A percentile compares a stretch with the other conserved stretches of the same genome.
These are phyloP conservation scores for Pristionchus japonicus DNA, from an alignment of 2,888 invertebrate genomes.

Conservation along the genomic window DNA sequence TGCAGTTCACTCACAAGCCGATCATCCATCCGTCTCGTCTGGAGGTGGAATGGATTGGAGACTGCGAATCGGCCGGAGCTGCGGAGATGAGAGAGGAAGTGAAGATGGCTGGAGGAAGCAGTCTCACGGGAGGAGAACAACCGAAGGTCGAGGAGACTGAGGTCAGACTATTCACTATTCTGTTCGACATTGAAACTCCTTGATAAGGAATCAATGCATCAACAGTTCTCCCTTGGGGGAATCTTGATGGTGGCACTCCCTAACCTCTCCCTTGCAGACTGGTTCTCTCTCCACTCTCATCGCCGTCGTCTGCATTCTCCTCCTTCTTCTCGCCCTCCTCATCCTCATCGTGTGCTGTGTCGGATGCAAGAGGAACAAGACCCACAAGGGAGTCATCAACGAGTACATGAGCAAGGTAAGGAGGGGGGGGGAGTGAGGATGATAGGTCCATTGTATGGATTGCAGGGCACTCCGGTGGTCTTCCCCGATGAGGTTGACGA, in stretches of 20 bases:
- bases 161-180: not conserved
- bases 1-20: slow-evolving; percentile 6
- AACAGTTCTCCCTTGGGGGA: not conserved
- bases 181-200: not conserved
- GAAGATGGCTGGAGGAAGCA: not conserved
- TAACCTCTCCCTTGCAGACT: not conserved
- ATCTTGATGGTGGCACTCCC: not conserved
- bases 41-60: slow-evolving; percentile 19
- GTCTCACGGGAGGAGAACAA: not conserved
- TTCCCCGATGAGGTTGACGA: slow-evolving; percentile 92
- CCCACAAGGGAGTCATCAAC: slow-evolving; percentile 84
- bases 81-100: not conserved
- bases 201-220: not conserved
- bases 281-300: slow-evolving; percentile 79
- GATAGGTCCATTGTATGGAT: not conserved
- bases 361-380: slow-evolving; percentile 76
- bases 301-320: slow-evolving; percentile 86
- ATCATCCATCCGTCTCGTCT: not conserved
- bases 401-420: slow-evolving; percentile 80
- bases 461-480: slow-evolving; percentile 87
- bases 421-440: not conserved
- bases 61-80: not conserved
- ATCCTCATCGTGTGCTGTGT: slow-evolving; percentile 54
- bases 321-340: slow-evolving; percentile 85
- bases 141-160: not conserved